Base-by-base conservation (phyloP, 2,113 vertebrate species). In the Agelaius phoeniceus region DNA sequence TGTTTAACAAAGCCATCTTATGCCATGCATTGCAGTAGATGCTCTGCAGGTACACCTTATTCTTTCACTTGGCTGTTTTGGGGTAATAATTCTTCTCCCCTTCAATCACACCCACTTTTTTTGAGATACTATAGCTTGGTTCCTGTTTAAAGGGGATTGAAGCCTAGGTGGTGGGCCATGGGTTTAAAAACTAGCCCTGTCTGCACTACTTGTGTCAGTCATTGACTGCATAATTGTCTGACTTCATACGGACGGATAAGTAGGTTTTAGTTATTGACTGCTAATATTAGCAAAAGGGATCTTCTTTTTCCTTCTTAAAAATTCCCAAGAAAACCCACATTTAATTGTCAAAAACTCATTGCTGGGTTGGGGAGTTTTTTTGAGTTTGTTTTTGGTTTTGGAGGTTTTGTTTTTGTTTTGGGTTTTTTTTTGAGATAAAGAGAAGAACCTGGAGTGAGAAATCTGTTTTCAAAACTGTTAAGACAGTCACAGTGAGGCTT, bases 401-500 rank as follows among this genome's bases (percentile, higher is more conserved):
- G 46, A 4, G 1, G 1, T 22, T 27, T 33, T 15, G 39, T 16
- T 84, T 55, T 51, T 35, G 7, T 30, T 31, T 44, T 15, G 31
- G 27, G 3, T 30, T 22, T 21, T 65, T 23, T 35, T 65, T 30
- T 4, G 18, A 74, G 24, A 39, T 39, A 76, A 58, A 59, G 15
- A 15, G 26, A 73, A 52, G 43, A 68, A 79, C 33, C 3, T 3
- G 4, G 86, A 35, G 58, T 74, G 72, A 92, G 79, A 89, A 87
- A 48, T 58, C 30, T 58, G n/a, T 80, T 41, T 68, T 91, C 72
- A 78, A 85, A 76, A 27, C 81, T 90, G 54, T 81, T 94, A 87
- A 86, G 85, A 57, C 51, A 57, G 44, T 90, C 75, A n/a, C 46
- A 81, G 37, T 76, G 75, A 89, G 68, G 81, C 49, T 87, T 77